A percentile compares a stretch with the other conserved stretches of the same genome.
Evolutionary conservation across 1,140 invertebrate species (phyloP).

Genomic region (Drosophila ambigua): DNA sequence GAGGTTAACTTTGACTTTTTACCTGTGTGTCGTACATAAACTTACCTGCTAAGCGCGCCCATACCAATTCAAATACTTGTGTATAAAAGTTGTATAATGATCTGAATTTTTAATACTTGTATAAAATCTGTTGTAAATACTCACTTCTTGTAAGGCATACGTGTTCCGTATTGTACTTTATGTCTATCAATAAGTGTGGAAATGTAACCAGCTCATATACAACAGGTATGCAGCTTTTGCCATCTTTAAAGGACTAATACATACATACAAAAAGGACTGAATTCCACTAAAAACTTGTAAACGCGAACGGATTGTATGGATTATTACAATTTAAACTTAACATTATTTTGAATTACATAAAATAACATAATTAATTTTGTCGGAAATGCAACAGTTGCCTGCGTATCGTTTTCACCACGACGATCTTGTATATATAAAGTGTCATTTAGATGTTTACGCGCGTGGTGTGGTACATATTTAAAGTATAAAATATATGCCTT

Average conservation of each 20-base stretch:
- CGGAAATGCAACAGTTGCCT: conserved; percentile 37
- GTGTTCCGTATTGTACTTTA: conserved; percentile 41
- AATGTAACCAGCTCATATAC: conserved; percentile 5
- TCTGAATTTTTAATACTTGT: conserved; percentile 53
- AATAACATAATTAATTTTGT: conserved; percentile 20
- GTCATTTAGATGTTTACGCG: background rate
- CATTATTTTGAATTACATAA: conserved; percentile 22
- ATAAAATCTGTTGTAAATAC: conserved; percentile 41
- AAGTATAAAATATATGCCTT: background rate
- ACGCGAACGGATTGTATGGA: conserved; percentile 2
- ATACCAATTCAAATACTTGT: too few species aligned
- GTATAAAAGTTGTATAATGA: background rate
- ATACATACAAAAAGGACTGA: conserved; percentile 20
- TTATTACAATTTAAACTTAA: conserved; percentile 33
- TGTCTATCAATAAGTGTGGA: conserved; percentile 26
- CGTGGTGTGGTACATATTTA: conserved; percentile 4
- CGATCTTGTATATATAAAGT: background rate
- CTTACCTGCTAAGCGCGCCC: too few species aligned
- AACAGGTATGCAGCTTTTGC: conserved; percentile 1
- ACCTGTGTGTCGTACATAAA: too few species aligned
- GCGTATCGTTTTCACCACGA: conserved; percentile 1
- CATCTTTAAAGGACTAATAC: conserved; percentile 10
- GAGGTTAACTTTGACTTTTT: too few species aligned
- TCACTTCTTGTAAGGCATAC: conserved; percentile 42
- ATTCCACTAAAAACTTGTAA: conserved; percentile 37